Base-by-base conservation (phyloP, 64 coral and sea anemone genomes). In the Porites lutea region DNA sequence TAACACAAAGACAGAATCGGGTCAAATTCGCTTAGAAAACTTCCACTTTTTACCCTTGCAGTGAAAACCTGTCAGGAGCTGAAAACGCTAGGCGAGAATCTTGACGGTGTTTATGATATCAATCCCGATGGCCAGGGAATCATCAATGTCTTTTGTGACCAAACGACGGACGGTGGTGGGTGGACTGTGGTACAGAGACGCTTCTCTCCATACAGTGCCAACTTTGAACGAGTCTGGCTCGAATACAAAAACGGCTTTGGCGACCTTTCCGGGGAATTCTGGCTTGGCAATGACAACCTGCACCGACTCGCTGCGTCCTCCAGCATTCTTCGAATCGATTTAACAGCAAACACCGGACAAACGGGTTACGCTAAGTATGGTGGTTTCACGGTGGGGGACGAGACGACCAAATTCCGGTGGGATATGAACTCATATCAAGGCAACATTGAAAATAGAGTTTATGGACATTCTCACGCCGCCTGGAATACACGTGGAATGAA, bases 261-360 rank as follows among this genome's bases (percentile, higher is more conserved):
- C 13, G n/a, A 79, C 22, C 44, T 87, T 6, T 23, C 11, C 4
- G 49, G 4, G 15, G 91, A 93, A 46, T 93, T 93, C 48, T 93
- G 91, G 91, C 74, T 93, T 18, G 91, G 83, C 2, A 93, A 93
- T 45, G 83, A 93, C 51, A 22, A 59, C 49, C 79, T 93, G 44
- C 83, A 93, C 62, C 48, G 67, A 15, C n/a, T 71, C 47, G 78
- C 91, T 13, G 18, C 61, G 1, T 60, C 82, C 0, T 22, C 20
- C 4, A 93, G 20, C 8, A 37, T 84, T 14, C 62, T 88, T 16
- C 82, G 84, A 12, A 50, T 88, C 14, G 91, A 93, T 1, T 6
- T 93, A 44, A 54, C 79, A 44, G 45, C 43, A 70, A 58, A 43
- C 10, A 3, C 44, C 44, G 71, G 91, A 16, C 8, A 20, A 2